Conservation (phyloP, 2,888 invertebrate species). For the Zygaena filipendulae region DNA sequence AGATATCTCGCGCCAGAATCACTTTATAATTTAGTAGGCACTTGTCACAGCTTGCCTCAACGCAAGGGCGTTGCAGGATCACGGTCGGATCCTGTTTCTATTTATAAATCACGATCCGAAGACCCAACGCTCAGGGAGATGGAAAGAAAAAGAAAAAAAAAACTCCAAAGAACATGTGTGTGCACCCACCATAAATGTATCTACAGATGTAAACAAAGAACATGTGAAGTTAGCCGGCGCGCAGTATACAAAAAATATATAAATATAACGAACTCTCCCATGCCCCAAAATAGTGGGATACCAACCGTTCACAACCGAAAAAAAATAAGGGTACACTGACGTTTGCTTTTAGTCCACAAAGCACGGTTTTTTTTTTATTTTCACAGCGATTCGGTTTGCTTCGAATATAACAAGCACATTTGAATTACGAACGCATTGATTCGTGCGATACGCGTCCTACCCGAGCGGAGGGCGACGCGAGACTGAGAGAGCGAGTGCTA, state of each 20-base stretch:
- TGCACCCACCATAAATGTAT: constrained; percentile 28
- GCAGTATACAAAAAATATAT: constrained; percentile 21
- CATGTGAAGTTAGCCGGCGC: constrained; percentile 35
- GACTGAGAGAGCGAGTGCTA: constrained; percentile 52
- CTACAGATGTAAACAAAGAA: constrained; percentile 53
- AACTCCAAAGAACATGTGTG: constrained; percentile 44
- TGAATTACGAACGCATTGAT: constrained; percentile 51
- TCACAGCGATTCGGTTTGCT: too few species aligned
- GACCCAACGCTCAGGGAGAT: constrained; percentile 33
- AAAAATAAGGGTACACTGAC: constrained; percentile 48
- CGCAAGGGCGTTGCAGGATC: too few species aligned
- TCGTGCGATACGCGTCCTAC: constrained; percentile 42
- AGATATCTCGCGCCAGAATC: too few species aligned
- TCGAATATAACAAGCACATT: too few species aligned
- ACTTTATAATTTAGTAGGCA: too few species aligned
- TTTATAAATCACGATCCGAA: too few species aligned
- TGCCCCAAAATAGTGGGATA: constrained; percentile 31
- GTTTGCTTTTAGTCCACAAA: constrained; percentile 53
- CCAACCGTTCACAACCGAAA: constrained; percentile 45
- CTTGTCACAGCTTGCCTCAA: too few species aligned
- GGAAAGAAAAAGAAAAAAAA: constrained; percentile 38
- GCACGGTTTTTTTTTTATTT: too few species aligned
- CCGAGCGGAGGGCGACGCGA: constrained; percentile 55
- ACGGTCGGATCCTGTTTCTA: too few species aligned
- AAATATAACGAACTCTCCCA: too few species aligned